phyloP scores from a whole-genome alignment of 2,797 vertebrate species.

The Tolypeutes matacus region DNA sequence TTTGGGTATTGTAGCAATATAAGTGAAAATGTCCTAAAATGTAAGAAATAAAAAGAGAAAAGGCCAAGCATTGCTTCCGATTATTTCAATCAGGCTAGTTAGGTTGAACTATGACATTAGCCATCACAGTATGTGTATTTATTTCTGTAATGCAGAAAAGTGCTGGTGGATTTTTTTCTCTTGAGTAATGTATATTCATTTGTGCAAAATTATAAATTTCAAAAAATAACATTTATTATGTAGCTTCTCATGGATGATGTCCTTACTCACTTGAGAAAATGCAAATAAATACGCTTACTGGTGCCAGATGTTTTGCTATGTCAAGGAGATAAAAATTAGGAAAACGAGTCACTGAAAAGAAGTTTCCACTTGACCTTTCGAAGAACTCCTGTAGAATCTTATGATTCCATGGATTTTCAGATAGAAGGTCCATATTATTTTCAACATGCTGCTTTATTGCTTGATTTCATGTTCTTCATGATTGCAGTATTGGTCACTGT shows the following conservation, averaged over 20 bases:
- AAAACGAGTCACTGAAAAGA: background rate
- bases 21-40: no score
- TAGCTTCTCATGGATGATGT: background rate
- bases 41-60: no score
- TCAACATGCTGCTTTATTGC: background rate
- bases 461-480: background rate
- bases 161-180: background rate
- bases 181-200: background rate
- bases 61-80: no score
- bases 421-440: background rate
- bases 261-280: conserved; percentile 25
- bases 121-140: background rate
- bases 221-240: background rate
- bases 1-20: no score
- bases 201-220: background rate
- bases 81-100: no score
- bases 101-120: no score
- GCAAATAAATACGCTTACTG: background rate
- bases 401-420: background rate
- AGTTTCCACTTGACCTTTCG: background rate
- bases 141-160: background rate
- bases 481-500: background rate
- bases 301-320: background rate
- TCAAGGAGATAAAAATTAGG: background rate
- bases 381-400: background rate